A percentile compares a stretch with the other conserved stretches of the same genome.
These are phyloP conservation scores for Leontocebus nigricollis DNA, from an alignment of 2,797 vertebrate species.

Conservation along the genomic window DNA sequence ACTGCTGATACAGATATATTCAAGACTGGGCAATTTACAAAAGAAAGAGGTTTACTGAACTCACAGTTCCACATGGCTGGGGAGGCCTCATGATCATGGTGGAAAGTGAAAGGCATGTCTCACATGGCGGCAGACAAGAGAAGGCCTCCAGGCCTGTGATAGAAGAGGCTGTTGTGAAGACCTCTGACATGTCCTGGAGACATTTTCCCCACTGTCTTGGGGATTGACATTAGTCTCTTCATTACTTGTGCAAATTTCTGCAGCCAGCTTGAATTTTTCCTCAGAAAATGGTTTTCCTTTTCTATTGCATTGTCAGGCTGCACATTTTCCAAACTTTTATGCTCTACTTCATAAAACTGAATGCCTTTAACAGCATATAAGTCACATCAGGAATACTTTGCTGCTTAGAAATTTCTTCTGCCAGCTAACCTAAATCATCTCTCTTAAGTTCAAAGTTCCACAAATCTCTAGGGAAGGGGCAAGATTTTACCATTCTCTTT, in stretches of 20 bases:
- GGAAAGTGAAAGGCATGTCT: neutral
- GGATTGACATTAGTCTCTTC: neutral
- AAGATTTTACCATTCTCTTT: neutral
- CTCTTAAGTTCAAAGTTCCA: neutral
- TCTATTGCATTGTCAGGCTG: neutral
- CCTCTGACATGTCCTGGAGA: neutral
- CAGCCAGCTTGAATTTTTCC: neutral
- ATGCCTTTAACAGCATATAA: neutral
- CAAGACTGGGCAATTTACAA: neutral
- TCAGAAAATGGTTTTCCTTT: neutral
- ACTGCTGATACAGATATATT: neutral
- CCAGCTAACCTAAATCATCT: neutral
- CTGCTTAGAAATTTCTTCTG: neutral
- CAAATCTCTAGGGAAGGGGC: neutral
- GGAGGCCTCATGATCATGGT: neutral
- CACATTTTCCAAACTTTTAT: neutral
- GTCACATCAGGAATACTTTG: neutral
- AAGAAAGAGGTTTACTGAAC: neutral
- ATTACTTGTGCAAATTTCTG: neutral
- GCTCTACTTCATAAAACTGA: neutral
- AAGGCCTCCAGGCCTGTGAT: neutral
- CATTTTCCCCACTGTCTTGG: neutral
- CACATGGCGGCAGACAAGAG: neutral
- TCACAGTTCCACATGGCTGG: neutral
- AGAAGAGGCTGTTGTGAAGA: neutral